A percentile compares a stretch with the other conserved stretches of the same genome.
phyloP scores from a whole-genome alignment of 1,140 invertebrate genomes.

The Drosophila fuyamai region DNA sequence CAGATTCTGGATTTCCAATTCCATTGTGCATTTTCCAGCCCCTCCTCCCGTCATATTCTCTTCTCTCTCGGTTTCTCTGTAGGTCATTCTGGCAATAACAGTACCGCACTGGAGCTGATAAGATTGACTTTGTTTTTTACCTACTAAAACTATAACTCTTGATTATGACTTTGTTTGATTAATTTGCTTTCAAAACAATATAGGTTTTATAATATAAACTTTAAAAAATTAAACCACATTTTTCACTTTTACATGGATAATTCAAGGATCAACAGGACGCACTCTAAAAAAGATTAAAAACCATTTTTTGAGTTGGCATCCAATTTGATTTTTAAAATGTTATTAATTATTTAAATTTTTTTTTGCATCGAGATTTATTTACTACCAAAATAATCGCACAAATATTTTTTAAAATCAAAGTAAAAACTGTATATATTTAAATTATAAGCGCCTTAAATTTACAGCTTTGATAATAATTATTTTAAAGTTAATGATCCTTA shows the following conservation, averaged over 20 bases:
- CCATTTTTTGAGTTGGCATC: too few relatives aligned
- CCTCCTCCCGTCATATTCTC: conserved; percentile 2
- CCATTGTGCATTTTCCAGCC: conserved; percentile 59
- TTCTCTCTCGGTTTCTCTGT: conserved; percentile 18
- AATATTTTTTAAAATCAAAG: neutral
- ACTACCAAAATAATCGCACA: neutral
- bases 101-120: conserved; percentile 15
- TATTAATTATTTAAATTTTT: neutral
- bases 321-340: neutral
- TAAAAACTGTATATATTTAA: too few relatives aligned
- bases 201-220: neutral
- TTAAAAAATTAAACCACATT: too few relatives aligned
- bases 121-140: conserved; percentile 7
- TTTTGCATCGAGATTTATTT: too few relatives aligned
- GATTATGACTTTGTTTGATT: neutral
- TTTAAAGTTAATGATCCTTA: too few relatives aligned
- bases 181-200: too few relatives aligned
- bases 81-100: conserved; percentile 37
- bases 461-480: too few relatives aligned
- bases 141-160: conserved; percentile 2
- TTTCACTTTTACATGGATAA: too few relatives aligned
- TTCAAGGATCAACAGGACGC: neutral
- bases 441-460: too few relatives aligned
- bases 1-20: conserved; percentile 58
- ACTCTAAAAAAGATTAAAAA: neutral